Percentiles rank a stretch among this genome's conserved stretches.
These are phyloP conservation scores for Cheilosia scutellata DNA, from an alignment of 2,888 invertebrate species.

Conservation along the genomic window DNA sequence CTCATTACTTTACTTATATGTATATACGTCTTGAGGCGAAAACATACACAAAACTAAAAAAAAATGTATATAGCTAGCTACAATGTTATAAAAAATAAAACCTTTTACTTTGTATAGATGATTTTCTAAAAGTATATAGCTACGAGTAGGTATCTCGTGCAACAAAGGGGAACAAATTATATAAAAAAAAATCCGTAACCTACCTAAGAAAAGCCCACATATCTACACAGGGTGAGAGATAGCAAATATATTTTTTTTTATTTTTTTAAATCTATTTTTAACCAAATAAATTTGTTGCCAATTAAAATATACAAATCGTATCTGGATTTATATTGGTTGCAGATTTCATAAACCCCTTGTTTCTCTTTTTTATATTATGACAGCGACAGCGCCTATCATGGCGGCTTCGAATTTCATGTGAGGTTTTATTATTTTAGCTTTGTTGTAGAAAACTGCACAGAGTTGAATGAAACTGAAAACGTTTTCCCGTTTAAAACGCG, in stretches of 20 bases:
- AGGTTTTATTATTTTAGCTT: conserved; percentile 30
- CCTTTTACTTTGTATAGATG: conserved; percentile 37
- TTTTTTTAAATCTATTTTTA: conserved; percentile 35
- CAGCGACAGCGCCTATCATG: conserved; percentile 5
- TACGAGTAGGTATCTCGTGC: conserved; percentile 2
- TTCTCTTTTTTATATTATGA: conserved; percentile 28
- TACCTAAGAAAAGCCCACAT: background rate
- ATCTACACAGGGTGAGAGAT: background rate
- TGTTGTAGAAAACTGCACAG: conserved; percentile 49
- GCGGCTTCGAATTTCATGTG: conserved; percentile 63
- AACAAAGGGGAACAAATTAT: conserved; percentile 34
- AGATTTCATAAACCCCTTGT: conserved; percentile 52
- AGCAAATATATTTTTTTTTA: conserved; percentile 6
- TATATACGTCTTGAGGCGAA: background rate
- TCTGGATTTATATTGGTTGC: conserved; percentile 35
- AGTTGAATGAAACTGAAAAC: conserved; percentile 72
- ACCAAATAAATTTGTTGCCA: conserved; percentile 27
- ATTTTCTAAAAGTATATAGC: conserved; percentile 23
- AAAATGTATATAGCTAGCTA: too few species aligned
- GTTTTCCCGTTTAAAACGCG: conserved; percentile 50
- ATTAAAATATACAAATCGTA: conserved; percentile 6
- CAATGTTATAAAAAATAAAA: conserved; percentile 10
- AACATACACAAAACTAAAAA: too few species aligned
- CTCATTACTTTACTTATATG: conserved; percentile 58
- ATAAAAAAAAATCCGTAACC: conserved; percentile 8